These are phyloP conservation scores for Ascidia mentula DNA, from an alignment of 23 tunicate genomes.

Conservation along the genomic window DNA sequence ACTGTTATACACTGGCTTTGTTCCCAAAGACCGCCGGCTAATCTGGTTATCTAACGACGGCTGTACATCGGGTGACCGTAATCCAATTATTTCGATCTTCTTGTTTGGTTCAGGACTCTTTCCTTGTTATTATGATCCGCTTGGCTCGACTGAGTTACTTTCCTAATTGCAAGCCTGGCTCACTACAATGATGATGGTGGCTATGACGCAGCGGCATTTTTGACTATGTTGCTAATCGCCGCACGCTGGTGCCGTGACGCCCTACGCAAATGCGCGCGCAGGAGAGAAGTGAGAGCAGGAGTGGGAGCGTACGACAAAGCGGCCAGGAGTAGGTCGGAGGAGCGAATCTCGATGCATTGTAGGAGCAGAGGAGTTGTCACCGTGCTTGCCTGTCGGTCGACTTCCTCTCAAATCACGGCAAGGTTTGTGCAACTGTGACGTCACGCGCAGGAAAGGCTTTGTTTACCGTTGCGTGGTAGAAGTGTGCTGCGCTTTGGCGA, in stretches of 20 bases:
- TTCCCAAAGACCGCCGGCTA: neutral
- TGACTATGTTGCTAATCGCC: neutral
- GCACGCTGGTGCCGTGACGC: slow-evolving; percentile 3
- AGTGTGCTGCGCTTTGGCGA: neutral
- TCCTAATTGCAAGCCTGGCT: no score
- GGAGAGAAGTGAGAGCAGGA: neutral
- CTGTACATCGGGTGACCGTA: neutral
- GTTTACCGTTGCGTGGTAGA: neutral
- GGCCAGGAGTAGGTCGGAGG: neutral
- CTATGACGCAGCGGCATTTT: neutral
- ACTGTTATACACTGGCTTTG: neutral
- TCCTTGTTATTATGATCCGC: no score
- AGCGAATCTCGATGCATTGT: no score
- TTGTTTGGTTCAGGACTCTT: no score
- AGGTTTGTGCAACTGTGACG: neutral
- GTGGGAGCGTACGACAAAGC: neutral
- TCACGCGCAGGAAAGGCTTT: neutral
- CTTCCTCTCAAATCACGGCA: slow-evolving; percentile 6
- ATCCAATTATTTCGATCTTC: no score
- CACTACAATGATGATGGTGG: neutral
- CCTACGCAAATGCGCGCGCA: neutral
- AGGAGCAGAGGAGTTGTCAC: neutral
- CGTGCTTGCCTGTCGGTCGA: no score
- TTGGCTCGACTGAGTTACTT: no score
- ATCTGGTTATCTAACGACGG: neutral